A percentile compares a stretch with the other conserved stretches of the same genome.
These are phyloP conservation scores for Drosophila lutescens DNA, from an alignment of 2,888 invertebrate species.

Conservation along the genomic window DNA sequence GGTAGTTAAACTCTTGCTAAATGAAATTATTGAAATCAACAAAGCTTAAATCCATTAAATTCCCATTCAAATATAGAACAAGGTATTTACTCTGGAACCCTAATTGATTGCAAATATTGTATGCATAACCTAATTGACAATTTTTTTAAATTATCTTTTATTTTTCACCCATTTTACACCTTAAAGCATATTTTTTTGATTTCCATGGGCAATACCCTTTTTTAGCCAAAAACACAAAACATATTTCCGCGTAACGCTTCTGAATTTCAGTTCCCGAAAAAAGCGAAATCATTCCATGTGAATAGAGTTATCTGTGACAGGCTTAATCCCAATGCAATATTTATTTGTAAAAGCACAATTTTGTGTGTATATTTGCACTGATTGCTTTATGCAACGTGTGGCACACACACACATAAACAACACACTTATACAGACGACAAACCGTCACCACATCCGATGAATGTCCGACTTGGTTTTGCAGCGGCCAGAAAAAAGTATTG, in stretches of 20 bases:
- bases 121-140: too few species aligned
- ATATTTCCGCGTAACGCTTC: conserved; percentile 14
- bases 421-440: conserved; percentile 26
- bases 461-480: conserved; percentile 29
- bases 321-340: conserved; percentile 50
- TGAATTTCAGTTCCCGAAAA: neutral
- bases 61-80: too few species aligned
- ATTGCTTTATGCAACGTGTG: conserved; percentile 56
- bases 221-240: neutral
- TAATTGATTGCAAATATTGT: too few species aligned
- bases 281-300: conserved; percentile 7
- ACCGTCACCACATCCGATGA: conserved; percentile 56
- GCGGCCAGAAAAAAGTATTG: conserved; percentile 12
- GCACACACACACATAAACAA: conserved; percentile 24
- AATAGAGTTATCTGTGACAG: conserved; percentile 22
- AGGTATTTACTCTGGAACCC: too few species aligned
- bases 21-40: too few species aligned
- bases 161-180: too few species aligned
- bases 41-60: too few species aligned
- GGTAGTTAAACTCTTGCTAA: too few species aligned
- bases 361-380: conserved; percentile 59
- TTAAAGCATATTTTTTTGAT: too few species aligned
- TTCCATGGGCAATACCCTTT: too few species aligned
- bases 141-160: too few species aligned
- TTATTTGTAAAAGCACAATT: conserved; percentile 52